Evolutionary conservation across 1,140 invertebrate species (phyloP), one percentile per base, ranked within the genome.

Genomic region (Bombus superbus): DNA sequence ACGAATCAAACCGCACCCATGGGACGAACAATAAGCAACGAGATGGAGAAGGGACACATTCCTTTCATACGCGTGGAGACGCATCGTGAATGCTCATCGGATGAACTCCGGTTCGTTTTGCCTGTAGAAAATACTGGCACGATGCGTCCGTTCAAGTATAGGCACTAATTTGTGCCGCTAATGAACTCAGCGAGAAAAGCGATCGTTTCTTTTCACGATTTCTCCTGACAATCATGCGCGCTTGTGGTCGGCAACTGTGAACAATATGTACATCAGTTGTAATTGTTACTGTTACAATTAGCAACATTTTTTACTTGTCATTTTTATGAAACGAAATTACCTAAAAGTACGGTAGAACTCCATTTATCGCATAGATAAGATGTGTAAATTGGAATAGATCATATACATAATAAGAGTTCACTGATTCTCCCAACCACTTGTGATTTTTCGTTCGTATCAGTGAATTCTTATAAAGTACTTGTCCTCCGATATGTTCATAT

Each of bases 131-230:
- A 73, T 81, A 53, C 42, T n/a, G 35, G 13, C 47, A 57, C 25
- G 53, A n/a, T 62, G 32, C 53, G 42, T 74, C 73, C 75, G 69
- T 85, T 87, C 25, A 84, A 79, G 75, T 77, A 62, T 69, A 74
- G 53, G 1, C 47, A 85, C 75, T 85, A 87, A 87, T 85, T 84
- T 79, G n/a, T n/a, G 6, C 22, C 47, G 82, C 86, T 87, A 87
- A 87, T 87, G 62, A 87, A 79, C 66, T 42, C 15, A 11, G 28
- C 28, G 35, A 64, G 38, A 66, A 82, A 59, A 64, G 25, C 59
- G 38, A 28, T 38, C 57, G 28, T 73, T 72, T 40, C 35, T 22
- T 74, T 83, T 83, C 28, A 10, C 53, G 28, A 77, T 71, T 69
- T 74, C 81, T 82, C 64, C 25, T 32, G 11, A 47, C 11, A 18